Evolutionary conservation across 2,888 invertebrate genomes (phyloP).

Genomic region (Ypsolopha scabrella): DNA sequence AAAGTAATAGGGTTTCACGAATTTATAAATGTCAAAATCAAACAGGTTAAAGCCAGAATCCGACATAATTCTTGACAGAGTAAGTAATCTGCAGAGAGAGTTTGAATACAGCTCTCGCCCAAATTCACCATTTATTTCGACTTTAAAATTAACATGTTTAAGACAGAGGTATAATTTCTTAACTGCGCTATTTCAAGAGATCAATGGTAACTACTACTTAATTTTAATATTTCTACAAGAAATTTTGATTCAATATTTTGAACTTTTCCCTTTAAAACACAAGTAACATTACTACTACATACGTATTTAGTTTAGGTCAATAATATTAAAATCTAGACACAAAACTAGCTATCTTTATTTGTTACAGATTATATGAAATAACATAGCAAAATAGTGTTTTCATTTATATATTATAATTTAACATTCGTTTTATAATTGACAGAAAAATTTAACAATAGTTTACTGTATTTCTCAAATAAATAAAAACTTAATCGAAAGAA

Average conservation of each 20-base stretch:
- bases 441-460: not conserved
- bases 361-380: not conserved
- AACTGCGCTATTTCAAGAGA: not conserved
- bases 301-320: not conserved
- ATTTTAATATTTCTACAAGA: not conserved
- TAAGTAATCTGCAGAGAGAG: too few relatives aligned
- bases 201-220: slow-evolving; percentile 2
- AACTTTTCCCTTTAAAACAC: not conserved
- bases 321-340: not conserved
- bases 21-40: too few relatives aligned
- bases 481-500: too few relatives aligned
- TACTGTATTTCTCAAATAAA: not conserved
- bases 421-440: not conserved
- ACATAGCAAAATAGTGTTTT: not conserved
- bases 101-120: too few relatives aligned
- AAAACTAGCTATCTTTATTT: not conserved
- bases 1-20: too few relatives aligned
- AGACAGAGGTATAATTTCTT: too few relatives aligned
- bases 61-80: too few relatives aligned
- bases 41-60: too few relatives aligned
- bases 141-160: too few relatives aligned
- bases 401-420: not conserved
- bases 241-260: not conserved
- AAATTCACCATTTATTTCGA: too few relatives aligned
- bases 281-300: not conserved